Percentiles rank a stretch among this genome's conserved stretches.
These are phyloP conservation scores for Poecile montanus DNA, from an alignment of 2,797 vertebrate species.

Conservation along the genomic window DNA sequence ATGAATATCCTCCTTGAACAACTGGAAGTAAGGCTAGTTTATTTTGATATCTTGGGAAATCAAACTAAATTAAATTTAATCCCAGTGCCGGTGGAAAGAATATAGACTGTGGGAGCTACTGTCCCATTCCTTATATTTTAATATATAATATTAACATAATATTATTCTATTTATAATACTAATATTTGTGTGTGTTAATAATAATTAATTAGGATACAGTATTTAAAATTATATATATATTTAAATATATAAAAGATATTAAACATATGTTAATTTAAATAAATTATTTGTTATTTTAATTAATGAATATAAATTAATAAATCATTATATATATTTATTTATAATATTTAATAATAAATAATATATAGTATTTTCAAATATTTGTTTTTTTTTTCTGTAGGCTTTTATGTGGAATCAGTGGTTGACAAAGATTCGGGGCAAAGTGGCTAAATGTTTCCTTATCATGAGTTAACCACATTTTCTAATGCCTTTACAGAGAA, in stretches of 20 bases:
- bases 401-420: background rate
- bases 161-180: no score
- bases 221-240: no score
- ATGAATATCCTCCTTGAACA: slow-evolving; percentile 95
- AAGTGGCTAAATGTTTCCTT: background rate
- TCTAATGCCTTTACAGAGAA: background rate
- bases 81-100: background rate
- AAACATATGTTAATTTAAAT: no score
- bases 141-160: no score
- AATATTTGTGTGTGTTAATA: no score
- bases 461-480: background rate
- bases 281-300: no score
- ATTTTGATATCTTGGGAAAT: slow-evolving; percentile 6
- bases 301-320: no score
- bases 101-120: background rate
- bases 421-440: background rate
- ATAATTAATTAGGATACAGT: no score
- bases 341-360: no score
- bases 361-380: background rate
- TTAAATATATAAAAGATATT: no score
- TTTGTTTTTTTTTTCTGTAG: background rate
- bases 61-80: slow-evolving; percentile 18
- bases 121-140: background rate
- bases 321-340: no score
- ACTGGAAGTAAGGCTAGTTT: slow-evolving; percentile 85